A percentile compares a stretch with the other conserved stretches of the same genome.
phyloP scores from a whole-genome alignment of 2,113 vertebrate species.

The Mesoclemmys tuberculata region DNA sequence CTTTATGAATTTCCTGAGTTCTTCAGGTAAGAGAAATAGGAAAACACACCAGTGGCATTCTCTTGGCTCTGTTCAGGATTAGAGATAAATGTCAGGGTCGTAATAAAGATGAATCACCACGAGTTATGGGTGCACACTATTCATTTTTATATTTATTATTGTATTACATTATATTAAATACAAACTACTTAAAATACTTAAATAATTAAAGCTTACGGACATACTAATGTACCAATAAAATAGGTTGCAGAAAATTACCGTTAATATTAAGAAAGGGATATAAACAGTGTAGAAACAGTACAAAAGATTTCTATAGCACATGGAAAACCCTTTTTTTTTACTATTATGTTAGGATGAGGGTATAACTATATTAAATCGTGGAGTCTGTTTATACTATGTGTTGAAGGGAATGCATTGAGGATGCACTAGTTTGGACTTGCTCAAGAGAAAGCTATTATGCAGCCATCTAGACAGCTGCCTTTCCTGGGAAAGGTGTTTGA shows the following conservation, averaged over 20 bases:
- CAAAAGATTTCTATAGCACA: not conserved
- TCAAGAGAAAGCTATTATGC: not conserved
- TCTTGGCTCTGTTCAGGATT: conserved; percentile 28
- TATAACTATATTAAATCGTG: not conserved
- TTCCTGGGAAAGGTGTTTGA: not conserved
- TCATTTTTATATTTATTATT: conserved; percentile 4
- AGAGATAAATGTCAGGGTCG: conserved; percentile 48
- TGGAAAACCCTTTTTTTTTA: not conserved
- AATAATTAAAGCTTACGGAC: not conserved
- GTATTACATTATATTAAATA: not conserved
- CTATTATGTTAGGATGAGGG: not conserved
- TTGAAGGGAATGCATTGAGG: not conserved
- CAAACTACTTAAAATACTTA: not conserved
- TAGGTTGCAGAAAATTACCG: not conserved
- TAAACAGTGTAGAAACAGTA: not conserved
- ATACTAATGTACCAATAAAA: not conserved
- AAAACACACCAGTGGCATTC: conserved; percentile 29
- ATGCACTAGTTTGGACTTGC: not conserved
- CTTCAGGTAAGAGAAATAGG: conserved; percentile 12
- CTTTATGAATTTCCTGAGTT: conserved; percentile 58
- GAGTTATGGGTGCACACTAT: not conserved
- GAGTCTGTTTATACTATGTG: not conserved
- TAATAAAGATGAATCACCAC: conserved; percentile 25
- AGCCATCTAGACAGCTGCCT: not conserved
- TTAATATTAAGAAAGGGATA: not conserved